phyloP scores from a whole-genome alignment of 53 echinoderm and acorn worm genomes.

The Apostichopus leukothele region DNA sequence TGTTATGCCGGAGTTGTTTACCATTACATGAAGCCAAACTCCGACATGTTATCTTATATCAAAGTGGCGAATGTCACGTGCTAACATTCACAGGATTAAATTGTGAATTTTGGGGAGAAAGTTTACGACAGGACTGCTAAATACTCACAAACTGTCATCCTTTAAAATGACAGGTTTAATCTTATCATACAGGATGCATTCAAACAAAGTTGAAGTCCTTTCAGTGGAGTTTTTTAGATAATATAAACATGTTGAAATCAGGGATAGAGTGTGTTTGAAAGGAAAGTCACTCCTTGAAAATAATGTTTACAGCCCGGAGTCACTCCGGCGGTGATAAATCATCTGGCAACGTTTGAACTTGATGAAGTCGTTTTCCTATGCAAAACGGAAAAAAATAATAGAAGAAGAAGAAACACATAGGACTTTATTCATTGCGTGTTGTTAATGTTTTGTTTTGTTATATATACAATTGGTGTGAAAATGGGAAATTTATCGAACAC shows the following conservation, averaged over 20 bases:
- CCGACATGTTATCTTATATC: background rate
- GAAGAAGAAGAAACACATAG: background rate
- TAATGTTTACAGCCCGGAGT: conserved; percentile 36
- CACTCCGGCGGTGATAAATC: conserved; percentile 23
- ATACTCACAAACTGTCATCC: conserved; percentile 40
- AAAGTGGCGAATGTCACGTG: conserved; percentile 23
- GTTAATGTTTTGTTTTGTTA: too few relatives aligned
- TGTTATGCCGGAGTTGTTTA: background rate
- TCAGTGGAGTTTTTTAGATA: conserved; percentile 15
- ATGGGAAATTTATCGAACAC: too few relatives aligned
- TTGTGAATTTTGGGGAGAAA: conserved; percentile 30
- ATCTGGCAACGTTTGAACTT: conserved; percentile 12
- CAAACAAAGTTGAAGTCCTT: conserved; percentile 11
- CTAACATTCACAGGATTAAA: conserved; percentile 12
- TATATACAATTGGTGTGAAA: too few relatives aligned
- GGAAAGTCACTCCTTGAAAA: conserved; percentile 23
- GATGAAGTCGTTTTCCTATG: background rate
- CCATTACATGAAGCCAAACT: background rate
- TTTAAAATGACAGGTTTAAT: conserved; percentile 7
- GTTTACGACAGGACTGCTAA: conserved; percentile 2
- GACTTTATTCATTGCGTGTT: too few relatives aligned
- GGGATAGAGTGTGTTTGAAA: conserved; percentile 14
- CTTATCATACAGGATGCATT: conserved; percentile 10
- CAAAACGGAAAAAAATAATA: background rate
- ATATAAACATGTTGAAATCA: conserved; percentile 10